phyloP scores from a whole-genome alignment of 2,888 invertebrate species.

The Spialia ferax region DNA sequence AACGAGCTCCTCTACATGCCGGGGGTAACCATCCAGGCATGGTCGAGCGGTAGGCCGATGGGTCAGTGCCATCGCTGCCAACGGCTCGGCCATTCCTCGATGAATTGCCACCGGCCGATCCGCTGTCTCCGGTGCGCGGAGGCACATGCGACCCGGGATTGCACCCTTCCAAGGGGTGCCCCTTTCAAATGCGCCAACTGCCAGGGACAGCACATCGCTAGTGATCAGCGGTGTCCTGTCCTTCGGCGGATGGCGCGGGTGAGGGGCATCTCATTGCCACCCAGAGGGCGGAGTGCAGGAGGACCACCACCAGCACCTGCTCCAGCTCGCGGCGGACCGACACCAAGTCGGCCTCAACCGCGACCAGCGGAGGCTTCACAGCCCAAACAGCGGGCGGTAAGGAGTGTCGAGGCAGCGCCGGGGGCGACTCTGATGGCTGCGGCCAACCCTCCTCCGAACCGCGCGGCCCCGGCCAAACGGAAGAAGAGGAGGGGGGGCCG shows the following conservation, averaged over 20 bases:
- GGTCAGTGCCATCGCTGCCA: neutral
- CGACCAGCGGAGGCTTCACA: neutral
- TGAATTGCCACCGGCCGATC: neutral
- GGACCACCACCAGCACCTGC: neutral
- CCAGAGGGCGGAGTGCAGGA: too few species aligned
- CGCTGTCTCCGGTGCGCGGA: neutral
- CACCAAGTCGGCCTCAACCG: neutral
- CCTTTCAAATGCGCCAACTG: slow-evolving; percentile 1
- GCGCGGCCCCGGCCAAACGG: too few species aligned
- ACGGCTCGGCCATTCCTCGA: neutral
- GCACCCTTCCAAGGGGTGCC: neutral
- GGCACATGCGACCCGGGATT: neutral
- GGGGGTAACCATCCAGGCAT: neutral
- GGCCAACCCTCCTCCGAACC: neutral
- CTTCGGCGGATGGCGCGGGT: neutral
- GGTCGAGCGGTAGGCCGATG: neutral
- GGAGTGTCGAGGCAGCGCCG: neutral
- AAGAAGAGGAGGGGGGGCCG: too few species aligned
- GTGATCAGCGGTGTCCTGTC: neutral
- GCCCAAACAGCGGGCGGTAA: neutral
- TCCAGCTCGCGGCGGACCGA: neutral
- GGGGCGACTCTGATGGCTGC: neutral
- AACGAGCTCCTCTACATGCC: neutral
- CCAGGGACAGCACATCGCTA: neutral
- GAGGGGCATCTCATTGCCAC: too few species aligned